Percentiles rank a stretch among this genome's conserved stretches.
phyloP scores from a whole-genome alignment of 2,113 vertebrate species.

The Petrocephalus microphthalmus region DNA sequence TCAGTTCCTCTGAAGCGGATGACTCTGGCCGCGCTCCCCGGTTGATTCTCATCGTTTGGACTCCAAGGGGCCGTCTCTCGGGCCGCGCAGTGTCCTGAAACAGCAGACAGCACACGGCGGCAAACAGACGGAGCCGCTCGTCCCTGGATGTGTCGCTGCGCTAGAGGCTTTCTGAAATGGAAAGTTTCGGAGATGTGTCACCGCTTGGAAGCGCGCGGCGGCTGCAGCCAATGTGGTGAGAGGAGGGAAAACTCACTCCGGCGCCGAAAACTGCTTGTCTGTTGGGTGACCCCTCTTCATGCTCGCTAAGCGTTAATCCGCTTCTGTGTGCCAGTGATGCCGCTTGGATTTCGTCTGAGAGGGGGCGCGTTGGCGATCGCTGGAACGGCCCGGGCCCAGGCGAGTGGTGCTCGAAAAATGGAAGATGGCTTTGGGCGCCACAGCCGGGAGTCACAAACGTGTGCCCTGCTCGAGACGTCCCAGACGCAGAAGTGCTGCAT shows the following conservation, averaged over 20 bases:
- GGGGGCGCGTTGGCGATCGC: not conserved
- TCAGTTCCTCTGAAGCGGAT: conserved; percentile 66
- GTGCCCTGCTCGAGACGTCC: not conserved
- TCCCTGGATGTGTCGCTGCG: conserved; percentile 24
- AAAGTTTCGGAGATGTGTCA: not conserved
- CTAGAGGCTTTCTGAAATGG: conserved; percentile 19
- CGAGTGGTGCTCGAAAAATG: not conserved
- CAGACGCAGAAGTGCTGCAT: not conserved
- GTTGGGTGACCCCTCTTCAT: not conserved
- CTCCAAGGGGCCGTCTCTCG: conserved; percentile 63
- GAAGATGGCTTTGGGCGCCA: not conserved
- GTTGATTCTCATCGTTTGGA: conserved; percentile 67
- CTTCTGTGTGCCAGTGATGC: not conserved
- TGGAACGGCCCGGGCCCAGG: not conserved
- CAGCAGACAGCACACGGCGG: conserved; percentile 37
- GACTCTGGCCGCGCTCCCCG: conserved; percentile 62
- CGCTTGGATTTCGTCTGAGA: not conserved
- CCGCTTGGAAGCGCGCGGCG: not conserved
- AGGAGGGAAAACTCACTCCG: not conserved
- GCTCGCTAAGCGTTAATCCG: not conserved
- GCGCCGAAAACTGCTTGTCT: not conserved
- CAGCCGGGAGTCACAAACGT: not conserved
- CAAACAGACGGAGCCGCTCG: conserved; percentile 27
- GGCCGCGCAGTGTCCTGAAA: conserved; percentile 43
- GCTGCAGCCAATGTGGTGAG: not conserved